Conservation (phyloP, 2,797 vertebrate genomes). For the Syngnathus rostellatus region DNA sequence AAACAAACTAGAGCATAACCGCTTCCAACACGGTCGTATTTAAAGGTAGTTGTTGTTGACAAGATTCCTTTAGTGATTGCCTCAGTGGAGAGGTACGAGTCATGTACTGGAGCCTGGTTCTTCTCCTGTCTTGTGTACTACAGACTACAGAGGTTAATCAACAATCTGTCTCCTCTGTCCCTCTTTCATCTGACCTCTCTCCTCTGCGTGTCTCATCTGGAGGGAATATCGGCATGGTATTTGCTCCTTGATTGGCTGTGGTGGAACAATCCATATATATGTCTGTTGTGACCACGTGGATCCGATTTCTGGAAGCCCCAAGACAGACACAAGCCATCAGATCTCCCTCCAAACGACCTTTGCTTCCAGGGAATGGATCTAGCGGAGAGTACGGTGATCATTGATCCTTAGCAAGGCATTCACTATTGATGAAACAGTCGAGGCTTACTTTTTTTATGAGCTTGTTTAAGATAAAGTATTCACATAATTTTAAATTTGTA, state of each 20-base stretch:
- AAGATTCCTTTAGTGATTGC: constrained; percentile 47
- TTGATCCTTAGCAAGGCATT: constrained; percentile 43
- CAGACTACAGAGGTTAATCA: constrained; percentile 59
- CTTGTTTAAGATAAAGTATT: neutral
- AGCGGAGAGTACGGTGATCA: constrained; percentile 24
- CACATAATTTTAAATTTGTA: no score
- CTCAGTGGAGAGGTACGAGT: constrained; percentile 41
- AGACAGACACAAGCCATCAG: constrained; percentile 52
- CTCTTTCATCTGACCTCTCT: constrained; percentile 51
- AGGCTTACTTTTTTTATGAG: constrained; percentile 21
- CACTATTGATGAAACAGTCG: constrained; percentile 38
- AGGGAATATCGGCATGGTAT: constrained; percentile 63
- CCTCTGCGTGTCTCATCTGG: constrained; percentile 51
- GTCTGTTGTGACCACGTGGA: constrained; percentile 52
- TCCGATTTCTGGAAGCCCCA: constrained; percentile 50
- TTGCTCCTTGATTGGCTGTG: constrained; percentile 64
- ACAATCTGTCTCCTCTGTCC: constrained; percentile 44
- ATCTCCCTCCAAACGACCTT: constrained; percentile 49
- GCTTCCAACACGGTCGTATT: constrained; percentile 32
- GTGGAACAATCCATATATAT: constrained; percentile 59
- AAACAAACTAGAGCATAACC: constrained; percentile 37
- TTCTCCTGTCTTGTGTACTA: constrained; percentile 47
- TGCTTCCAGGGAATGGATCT: constrained; percentile 41
- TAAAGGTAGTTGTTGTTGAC: constrained; percentile 49
- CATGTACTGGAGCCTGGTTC: constrained; percentile 17